phyloP scores from a whole-genome alignment of 2,113 vertebrate genomes.

The Vulpes lagopus region DNA sequence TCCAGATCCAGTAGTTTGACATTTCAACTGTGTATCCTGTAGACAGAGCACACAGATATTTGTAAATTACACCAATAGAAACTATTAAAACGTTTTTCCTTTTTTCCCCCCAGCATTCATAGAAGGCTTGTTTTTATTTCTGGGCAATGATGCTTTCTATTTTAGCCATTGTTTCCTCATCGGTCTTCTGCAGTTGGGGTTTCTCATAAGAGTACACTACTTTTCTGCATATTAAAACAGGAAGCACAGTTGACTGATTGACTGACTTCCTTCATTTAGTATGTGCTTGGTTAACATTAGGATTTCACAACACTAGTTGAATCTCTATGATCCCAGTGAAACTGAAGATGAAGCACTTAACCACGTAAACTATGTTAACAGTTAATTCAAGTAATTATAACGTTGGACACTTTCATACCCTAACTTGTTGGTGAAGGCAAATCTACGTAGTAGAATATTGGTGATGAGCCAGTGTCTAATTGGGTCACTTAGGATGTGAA shows the following conservation, averaged over 20 bases:
- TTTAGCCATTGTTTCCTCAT: not conserved
- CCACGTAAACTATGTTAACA: slow-evolving; percentile 57
- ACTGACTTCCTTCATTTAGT: not conserved
- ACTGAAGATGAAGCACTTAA: slow-evolving; percentile 60
- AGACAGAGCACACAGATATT: not conserved
- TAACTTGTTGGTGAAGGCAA: slow-evolving; percentile 61
- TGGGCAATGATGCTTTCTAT: not conserved
- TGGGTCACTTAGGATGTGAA: slow-evolving; percentile 40
- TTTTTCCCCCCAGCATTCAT: not conserved
- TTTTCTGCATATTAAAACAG: not conserved
- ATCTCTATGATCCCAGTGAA: slow-evolving; percentile 19
- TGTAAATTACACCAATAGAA: slow-evolving; percentile 1
- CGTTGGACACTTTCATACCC: not conserved
- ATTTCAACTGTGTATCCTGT: not conserved
- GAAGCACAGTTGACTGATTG: not conserved
- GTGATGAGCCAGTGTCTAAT: not conserved
- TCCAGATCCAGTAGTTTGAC: not conserved
- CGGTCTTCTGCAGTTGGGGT: not conserved
- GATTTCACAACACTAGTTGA: slow-evolving; percentile 31
- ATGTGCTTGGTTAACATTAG: slow-evolving; percentile 39
- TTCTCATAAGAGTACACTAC: not conserved
- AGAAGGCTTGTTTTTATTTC: not conserved
- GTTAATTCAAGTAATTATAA: slow-evolving; percentile 53
- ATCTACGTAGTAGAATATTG: slow-evolving; percentile 44
- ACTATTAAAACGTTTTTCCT: not conserved